Evolutionary conservation across 2,797 vertebrate genomes (phyloP), one percentile per base, ranked within the genome.

Genomic region (Sternarchorhynchus goeldii): DNA sequence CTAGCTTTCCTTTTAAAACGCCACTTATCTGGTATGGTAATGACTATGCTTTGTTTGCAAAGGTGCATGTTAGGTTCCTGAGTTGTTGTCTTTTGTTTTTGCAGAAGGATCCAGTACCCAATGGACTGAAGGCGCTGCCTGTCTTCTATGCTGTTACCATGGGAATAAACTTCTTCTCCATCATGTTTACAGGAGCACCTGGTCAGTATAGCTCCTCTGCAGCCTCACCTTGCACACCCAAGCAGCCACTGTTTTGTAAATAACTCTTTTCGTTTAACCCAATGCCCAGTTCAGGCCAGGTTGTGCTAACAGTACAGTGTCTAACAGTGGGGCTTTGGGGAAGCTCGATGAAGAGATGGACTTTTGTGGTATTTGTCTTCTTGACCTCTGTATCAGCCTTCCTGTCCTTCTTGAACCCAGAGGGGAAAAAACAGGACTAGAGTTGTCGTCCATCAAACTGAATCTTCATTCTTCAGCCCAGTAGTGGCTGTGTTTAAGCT

Each of bases 121-220:
- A 97, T 1, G 98, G 98, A 65, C 85, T 99, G 85, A 95, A 88
- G 86, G 97, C 97, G 65, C 80, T 99, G 86, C 97, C 97, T 0
- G 45, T 98, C 80, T 99, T 99, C 91, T 99, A 99, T 5, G 97
- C 95, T 58, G 88, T 95, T 6, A 98, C 97, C 0, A 89, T 99
- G 91, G 95, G 95, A 50, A 94, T 98, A 89, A 99, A 99, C 89
- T 86, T 97, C 79, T 98, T 99, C 89, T 99, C 97, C 86, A 98
- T 99, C 91, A 94, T 96, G 95, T 98, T 90, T 82, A 95, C 94
- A 7, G 97, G 97, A 17, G 94, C 95, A 0, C 94, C 96, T 7
- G 83, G 98, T 99, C 93, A 96, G 98, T 98, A 91, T 80, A 50
- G n/a, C 41, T 79, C 32, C 50, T 0, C 34, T 62, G 71, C 36